A percentile compares a stretch with the other conserved stretches of the same genome.
Evolutionary conservation across 2,888 invertebrate genomes (phyloP).

Genomic region (Leptinotarsa rubiginosa): DNA sequence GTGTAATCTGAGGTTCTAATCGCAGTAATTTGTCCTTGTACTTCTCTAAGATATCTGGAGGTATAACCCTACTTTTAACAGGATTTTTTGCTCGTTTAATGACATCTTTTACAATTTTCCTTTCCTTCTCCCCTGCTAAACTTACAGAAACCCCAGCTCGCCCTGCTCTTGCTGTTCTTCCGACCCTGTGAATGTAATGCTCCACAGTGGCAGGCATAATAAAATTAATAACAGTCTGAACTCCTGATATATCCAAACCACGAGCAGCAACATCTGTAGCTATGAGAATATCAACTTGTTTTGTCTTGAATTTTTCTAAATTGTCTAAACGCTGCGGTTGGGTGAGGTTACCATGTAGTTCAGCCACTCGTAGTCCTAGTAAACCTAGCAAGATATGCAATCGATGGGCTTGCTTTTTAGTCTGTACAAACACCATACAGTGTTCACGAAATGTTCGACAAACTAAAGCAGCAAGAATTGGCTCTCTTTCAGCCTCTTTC

Average conservation of each 20-base stretch:
- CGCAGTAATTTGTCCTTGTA: slow-evolving; percentile 80
- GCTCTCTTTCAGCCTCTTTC: slow-evolving; percentile 91
- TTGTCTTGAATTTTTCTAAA: slow-evolving; percentile 87
- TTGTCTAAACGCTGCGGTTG: slow-evolving; percentile 95
- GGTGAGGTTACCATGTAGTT: slow-evolving; percentile 95
- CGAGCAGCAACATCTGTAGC: slow-evolving; percentile 94
- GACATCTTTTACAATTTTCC: slow-evolving; percentile 90
- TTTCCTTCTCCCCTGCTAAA: slow-evolving; percentile 92
- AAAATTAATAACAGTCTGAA: slow-evolving; percentile 97
- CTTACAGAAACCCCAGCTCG: slow-evolving; percentile 91
- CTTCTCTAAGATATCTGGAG: slow-evolving; percentile 89
- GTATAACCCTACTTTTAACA: slow-evolving; percentile 88
- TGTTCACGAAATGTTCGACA: slow-evolving; percentile 91
- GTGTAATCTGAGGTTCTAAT: slow-evolving; percentile 84
- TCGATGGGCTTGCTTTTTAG: slow-evolving; percentile 94
- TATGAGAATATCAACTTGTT: slow-evolving; percentile 80
- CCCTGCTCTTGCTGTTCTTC: slow-evolving; percentile 91
- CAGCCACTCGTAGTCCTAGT: slow-evolving; percentile 86
- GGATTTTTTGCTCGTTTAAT: slow-evolving; percentile 87
- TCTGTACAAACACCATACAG: slow-evolving; percentile 95
- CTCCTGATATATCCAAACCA: slow-evolving; percentile 96
- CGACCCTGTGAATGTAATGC: slow-evolving; percentile 97
- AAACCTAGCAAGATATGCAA: slow-evolving; percentile 92
- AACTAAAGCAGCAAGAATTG: slow-evolving; percentile 84
- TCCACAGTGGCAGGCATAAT: slow-evolving; percentile 94